phyloP scores from a whole-genome alignment of 1,140 invertebrate genomes.

The Apis laboriosa region DNA sequence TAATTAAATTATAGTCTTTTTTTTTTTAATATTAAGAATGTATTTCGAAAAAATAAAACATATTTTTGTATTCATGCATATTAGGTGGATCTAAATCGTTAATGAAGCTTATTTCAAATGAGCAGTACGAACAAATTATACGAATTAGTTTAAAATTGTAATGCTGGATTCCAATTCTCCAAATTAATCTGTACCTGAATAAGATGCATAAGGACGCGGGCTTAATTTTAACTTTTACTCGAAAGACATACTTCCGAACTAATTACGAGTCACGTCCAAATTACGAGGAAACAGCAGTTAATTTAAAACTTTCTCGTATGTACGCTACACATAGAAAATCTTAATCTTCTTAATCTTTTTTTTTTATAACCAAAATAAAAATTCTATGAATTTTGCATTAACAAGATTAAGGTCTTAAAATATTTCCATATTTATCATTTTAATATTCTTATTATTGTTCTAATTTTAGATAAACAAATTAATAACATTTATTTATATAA shows the following conservation, averaged over 20 bases:
- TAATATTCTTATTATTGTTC: too few relatives aligned
- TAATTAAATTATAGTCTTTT: too few relatives aligned
- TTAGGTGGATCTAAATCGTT: neutral
- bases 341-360: neutral
- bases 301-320: neutral
- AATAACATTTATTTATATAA: too few relatives aligned
- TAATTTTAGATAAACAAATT: too few relatives aligned
- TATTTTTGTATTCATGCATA: too few relatives aligned
- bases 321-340: neutral
- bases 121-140: neutral
- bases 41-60: too few relatives aligned
- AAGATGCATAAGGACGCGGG: neutral
- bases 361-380: neutral
- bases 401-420: too few relatives aligned
- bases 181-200: neutral
- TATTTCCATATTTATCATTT: too few relatives aligned
- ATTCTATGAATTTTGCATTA: neutral
- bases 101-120: neutral
- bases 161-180: neutral
- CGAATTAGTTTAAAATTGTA: neutral
- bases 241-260: conserved; percentile 10
- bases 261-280: neutral
- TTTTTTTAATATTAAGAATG: too few relatives aligned
- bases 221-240: conserved; percentile 10
- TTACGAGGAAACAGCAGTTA: neutral